phyloP scores from a whole-genome alignment of 2,888 invertebrate genomes.

The Conus canariensis region DNA sequence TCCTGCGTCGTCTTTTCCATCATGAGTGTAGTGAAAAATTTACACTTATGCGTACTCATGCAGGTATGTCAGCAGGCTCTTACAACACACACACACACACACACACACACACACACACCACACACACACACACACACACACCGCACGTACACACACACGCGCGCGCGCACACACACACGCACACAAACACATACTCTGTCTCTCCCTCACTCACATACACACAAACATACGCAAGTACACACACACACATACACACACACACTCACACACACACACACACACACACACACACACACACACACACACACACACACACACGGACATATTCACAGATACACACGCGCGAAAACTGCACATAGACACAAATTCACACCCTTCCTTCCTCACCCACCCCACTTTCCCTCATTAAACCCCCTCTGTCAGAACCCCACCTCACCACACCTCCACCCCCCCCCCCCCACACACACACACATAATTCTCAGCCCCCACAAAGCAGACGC shows the following conservation, averaged over 20 bases:
- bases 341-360: too few species aligned
- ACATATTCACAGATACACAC: too few species aligned
- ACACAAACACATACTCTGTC: neutral
- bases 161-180: neutral
- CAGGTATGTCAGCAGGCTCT: neutral
- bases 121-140: too few species aligned
- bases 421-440: too few species aligned
- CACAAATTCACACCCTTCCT: too few species aligned
- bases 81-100: slow-evolving; percentile 4
- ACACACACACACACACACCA: neutral
- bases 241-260: neutral
- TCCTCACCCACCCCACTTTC: too few species aligned
- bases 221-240: neutral
- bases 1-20: too few species aligned
- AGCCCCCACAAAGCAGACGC: too few species aligned
- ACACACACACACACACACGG: too few species aligned
- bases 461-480: too few species aligned
- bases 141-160: neutral
- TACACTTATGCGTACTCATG: neutral
- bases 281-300: neutral
- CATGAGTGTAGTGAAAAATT: neutral
- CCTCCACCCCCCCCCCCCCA: too few species aligned
- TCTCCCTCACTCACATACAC: neutral
- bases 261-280: neutral
- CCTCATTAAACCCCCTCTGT: too few species aligned